Evolutionary conservation across 2,888 invertebrate genomes (phyloP).

Genomic region (Tromatobia lineatoria): DNA sequence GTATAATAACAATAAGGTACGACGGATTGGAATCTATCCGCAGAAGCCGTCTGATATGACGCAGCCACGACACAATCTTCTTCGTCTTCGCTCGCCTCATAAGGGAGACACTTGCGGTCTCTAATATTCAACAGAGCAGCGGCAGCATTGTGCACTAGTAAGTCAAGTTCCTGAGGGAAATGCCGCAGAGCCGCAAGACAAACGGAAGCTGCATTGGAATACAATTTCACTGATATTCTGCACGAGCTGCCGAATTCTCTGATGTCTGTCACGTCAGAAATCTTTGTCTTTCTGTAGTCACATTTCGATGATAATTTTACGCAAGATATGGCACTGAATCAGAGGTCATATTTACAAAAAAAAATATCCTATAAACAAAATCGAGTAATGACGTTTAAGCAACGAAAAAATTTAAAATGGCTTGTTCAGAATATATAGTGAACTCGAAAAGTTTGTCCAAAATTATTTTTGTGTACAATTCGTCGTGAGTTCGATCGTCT

Average conservation of each 20-base stretch:
- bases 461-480: no score
- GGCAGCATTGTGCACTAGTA: conserved; percentile 16
- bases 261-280: neutral
- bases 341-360: no score
- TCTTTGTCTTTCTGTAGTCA: neutral
- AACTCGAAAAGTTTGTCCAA: no score
- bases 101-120: conserved; percentile 46
- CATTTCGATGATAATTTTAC: neutral
- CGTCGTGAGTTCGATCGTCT: no score
- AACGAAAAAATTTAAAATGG: no score
- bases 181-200: conserved; percentile 40
- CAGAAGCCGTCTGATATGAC: conserved; percentile 46
- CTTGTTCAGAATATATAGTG: no score
- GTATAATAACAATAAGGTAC: conserved; percentile 19
- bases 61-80: conserved; percentile 36
- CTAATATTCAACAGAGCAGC: conserved; percentile 29
- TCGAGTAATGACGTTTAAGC: no score
- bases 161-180: conserved; percentile 52
- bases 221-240: conserved; percentile 30
- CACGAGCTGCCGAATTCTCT: neutral
- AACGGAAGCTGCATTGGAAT: conserved; percentile 39
- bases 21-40: neutral
- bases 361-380: no score
- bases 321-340: neutral
- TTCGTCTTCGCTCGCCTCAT: conserved; percentile 45